phyloP scores from a whole-genome alignment of 2,113 vertebrate species.

The Pristiophorus japonicus region DNA sequence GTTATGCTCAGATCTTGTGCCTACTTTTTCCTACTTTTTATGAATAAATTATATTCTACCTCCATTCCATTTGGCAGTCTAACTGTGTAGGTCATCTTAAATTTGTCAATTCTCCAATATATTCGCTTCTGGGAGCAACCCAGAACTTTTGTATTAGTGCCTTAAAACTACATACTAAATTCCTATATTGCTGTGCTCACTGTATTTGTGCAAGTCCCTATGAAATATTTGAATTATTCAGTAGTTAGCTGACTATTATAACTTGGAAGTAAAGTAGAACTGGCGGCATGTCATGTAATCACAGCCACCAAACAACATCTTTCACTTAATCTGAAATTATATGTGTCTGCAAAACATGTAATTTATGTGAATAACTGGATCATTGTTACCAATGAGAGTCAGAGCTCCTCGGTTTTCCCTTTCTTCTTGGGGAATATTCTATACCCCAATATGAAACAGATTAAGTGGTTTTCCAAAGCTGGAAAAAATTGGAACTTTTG shows the following conservation, averaged over 20 bases:
- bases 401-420: neutral
- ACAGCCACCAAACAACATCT: neutral
- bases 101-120: neutral
- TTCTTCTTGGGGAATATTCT: neutral
- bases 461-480: neutral
- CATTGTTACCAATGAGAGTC: neutral
- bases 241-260: neutral
- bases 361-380: neutral
- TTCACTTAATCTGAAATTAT: neutral
- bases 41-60: neutral
- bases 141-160: neutral
- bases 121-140: neutral
- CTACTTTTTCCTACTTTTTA: neutral
- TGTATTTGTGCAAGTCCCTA: neutral
- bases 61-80: neutral
- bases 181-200: neutral
- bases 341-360: neutral
- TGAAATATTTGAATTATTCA: neutral
- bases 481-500: neutral
- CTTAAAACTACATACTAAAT: neutral
- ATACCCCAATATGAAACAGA: neutral
- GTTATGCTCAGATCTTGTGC: neutral
- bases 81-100: neutral
- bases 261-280: neutral
- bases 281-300: neutral